These are phyloP conservation scores for Marmota monax DNA, from an alignment of 2,113 vertebrate genomes.

Conservation along the genomic window DNA sequence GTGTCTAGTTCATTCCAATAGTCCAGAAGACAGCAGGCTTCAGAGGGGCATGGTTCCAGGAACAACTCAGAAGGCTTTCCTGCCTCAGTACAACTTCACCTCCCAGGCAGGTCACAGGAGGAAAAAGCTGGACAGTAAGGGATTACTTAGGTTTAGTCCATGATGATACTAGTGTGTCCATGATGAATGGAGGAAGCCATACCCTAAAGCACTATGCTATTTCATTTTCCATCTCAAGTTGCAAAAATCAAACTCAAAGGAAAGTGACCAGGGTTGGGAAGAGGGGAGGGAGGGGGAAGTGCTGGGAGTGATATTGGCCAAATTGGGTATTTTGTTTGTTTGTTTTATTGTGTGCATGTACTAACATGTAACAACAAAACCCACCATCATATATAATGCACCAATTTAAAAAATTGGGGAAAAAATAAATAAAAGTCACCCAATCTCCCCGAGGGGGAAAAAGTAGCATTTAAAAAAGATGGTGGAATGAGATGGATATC, in stretches of 20 bases:
- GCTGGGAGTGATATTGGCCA: too few relatives aligned
- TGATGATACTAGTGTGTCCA: background rate
- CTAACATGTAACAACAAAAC: too few relatives aligned
- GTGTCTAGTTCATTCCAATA: background rate
- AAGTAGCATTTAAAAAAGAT: too few relatives aligned
- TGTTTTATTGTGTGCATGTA: too few relatives aligned
- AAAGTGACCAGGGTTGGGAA: background rate
- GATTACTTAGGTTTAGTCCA: background rate
- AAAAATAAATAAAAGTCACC: constrained; percentile 19
- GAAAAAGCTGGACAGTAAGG: background rate
- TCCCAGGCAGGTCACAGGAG: background rate
- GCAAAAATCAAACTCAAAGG: constrained; percentile 19
- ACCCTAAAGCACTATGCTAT: background rate
- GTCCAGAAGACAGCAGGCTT: background rate
- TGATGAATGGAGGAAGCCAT: background rate
- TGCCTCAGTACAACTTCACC: background rate
- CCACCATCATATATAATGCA: too few relatives aligned
- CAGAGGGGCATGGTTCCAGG: background rate
- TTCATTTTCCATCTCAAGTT: background rate
- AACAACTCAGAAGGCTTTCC: background rate
- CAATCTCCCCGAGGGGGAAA: background rate
- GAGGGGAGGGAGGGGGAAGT: too few relatives aligned
- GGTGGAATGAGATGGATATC: too few relatives aligned
- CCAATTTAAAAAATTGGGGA: too few relatives aligned
- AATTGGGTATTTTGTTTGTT: too few relatives aligned